Conservation (phyloP, 2,888 invertebrate species). For the Cantharis rufa region DNA sequence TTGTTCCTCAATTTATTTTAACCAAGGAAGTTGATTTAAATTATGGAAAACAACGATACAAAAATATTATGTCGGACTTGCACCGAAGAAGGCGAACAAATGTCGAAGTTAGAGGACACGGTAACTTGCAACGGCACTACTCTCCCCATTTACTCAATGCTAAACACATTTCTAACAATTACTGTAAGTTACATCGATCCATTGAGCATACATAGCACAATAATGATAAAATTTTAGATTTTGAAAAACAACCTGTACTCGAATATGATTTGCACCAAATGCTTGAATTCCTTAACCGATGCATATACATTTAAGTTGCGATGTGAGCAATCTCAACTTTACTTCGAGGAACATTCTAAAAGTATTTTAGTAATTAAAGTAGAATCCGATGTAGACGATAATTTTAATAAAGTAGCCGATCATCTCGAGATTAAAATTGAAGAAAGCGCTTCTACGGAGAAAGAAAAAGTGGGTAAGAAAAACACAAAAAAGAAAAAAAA, state of each 20-base stretch:
- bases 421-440: not conserved
- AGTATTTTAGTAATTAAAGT: not conserved
- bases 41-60: slow-evolving; percentile 6
- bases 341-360: slow-evolving; percentile 22
- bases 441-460: not conserved
- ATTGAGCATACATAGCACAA: not conserved
- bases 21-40: not conserved
- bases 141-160: slow-evolving; percentile 16
- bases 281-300: slow-evolving; percentile 38
- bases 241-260: slow-evolving; percentile 14
- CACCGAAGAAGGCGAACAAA: slow-evolving; percentile 9
- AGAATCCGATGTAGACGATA: not conserved
- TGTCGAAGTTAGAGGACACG: slow-evolving; percentile 13
- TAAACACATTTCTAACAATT: slow-evolving; percentile 17
- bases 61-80: slow-evolving; percentile 29
- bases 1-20: not conserved
- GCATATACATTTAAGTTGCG: slow-evolving; percentile 44
- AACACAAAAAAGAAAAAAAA: not conserved
- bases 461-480: not conserved
- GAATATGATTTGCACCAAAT: slow-evolving; percentile 38
- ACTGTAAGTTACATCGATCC: slow-evolving; percentile 18
- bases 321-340: slow-evolving; percentile 36
- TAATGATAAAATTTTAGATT: slow-evolving; percentile 13
- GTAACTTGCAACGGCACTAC: slow-evolving; percentile 16
- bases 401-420: not conserved